These are phyloP conservation scores for Crypturellus tataupa DNA, from an alignment of 2,797 vertebrate genomes.

Conservation along the genomic window DNA sequence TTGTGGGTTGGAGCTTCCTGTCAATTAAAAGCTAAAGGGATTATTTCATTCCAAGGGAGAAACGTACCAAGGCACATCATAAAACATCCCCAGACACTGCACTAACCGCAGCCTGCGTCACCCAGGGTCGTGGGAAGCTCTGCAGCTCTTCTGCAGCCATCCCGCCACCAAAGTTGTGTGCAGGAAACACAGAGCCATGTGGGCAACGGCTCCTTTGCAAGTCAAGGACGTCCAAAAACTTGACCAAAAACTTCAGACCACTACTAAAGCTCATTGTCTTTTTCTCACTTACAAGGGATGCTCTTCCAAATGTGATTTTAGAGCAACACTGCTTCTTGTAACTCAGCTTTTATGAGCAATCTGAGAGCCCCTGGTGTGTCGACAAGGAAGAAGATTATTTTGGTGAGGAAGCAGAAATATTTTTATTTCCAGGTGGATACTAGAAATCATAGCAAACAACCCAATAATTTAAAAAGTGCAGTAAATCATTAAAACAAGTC, in stretches of 20 bases:
- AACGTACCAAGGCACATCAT: neutral
- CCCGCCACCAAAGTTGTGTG: neutral
- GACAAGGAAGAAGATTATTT: conserved; percentile 8
- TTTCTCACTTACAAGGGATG: neutral
- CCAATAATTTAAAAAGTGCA: neutral
- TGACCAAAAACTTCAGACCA: conserved; percentile 23
- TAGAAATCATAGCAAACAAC: conserved; percentile 20
- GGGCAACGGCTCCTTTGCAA: conserved; percentile 39
- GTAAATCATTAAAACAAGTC: neutral
- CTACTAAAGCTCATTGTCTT: neutral
- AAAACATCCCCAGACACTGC: neutral
- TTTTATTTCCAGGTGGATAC: conserved; percentile 43
- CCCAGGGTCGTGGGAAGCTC: neutral
- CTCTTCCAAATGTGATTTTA: neutral
- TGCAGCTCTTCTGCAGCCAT: neutral
- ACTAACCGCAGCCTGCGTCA: neutral
- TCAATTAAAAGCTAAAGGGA: conserved; percentile 11
- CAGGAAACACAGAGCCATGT: conserved; percentile 62
- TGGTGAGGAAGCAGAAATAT: neutral
- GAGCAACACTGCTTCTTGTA: neutral
- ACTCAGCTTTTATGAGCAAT: neutral
- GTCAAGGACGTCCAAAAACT: conserved; percentile 35
- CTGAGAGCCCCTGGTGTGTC: conserved; percentile 26
- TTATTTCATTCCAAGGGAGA: conserved; percentile 32
- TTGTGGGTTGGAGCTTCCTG: conserved; percentile 4